Evolutionary conservation across 2,888 invertebrate genomes (phyloP).

Genomic region (Aphidius colemani): DNA sequence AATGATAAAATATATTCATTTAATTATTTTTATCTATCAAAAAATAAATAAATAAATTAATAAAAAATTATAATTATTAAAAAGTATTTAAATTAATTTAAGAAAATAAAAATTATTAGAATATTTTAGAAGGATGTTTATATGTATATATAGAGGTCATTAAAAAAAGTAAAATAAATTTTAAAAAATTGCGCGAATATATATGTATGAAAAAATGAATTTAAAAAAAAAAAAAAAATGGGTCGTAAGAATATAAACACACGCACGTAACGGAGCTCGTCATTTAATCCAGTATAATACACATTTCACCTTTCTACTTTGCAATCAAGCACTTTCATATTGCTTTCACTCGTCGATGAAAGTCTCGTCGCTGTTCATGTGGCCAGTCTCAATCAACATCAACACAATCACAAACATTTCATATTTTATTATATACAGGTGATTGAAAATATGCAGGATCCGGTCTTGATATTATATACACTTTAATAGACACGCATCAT

Average conservation of each 20-base stretch:
- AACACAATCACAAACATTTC: constrained; percentile 12
- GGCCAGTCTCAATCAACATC: constrained; percentile 43
- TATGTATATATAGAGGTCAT: background rate
- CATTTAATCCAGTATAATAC: constrained; percentile 53
- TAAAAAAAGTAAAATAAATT: no score
- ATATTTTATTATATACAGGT: constrained; percentile 16
- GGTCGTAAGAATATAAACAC: constrained; percentile 45
- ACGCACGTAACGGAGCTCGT: constrained; percentile 54
- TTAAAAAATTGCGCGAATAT: background rate
- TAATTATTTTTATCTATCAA: background rate
- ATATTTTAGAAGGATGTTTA: background rate
- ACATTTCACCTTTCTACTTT: constrained; percentile 62
- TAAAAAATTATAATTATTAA: no score
- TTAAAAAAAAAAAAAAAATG: constrained; percentile 40
- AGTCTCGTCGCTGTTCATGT: constrained; percentile 52
- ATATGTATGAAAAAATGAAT: background rate
- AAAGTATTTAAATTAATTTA: no score
- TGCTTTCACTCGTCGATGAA: constrained; percentile 61
- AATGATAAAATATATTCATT: constrained; percentile 12
- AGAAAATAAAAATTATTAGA: background rate
- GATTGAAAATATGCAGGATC: constrained; percentile 29
- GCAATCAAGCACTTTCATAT: constrained; percentile 61
- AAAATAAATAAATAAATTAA: background rate
- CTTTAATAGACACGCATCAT: constrained; percentile 1
- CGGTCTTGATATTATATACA: constrained; percentile 23